Evolutionary conservation across 2,888 invertebrate genomes (phyloP).

Genomic region (Pachymerium ferrugineum): DNA sequence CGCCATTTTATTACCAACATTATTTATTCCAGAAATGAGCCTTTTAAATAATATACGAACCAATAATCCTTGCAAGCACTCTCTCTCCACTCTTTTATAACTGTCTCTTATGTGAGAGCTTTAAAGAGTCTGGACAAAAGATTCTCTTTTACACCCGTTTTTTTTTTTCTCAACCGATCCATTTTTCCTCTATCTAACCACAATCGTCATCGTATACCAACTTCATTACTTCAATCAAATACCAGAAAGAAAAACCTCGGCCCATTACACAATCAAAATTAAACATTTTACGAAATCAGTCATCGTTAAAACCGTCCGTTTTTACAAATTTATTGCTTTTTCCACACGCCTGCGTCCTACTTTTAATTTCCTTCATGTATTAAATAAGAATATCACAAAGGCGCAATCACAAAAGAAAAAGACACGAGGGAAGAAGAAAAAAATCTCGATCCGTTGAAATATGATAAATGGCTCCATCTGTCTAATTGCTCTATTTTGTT

Average conservation of each 20-base stretch:
- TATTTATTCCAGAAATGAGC: too few relatives aligned
- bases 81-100: too few relatives aligned
- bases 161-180: too few relatives aligned
- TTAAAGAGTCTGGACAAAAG: too few relatives aligned
- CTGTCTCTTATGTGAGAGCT: too few relatives aligned
- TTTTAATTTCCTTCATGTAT: not conserved
- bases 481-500: constrained; percentile 4
- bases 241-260: not conserved
- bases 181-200: not conserved
- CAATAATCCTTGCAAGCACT: too few relatives aligned
- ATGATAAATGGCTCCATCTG: not conserved
- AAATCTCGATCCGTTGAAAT: not conserved
- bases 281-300: not conserved
- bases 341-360: too few relatives aligned
- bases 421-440: not conserved
- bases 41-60: too few relatives aligned
- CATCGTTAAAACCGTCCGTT: not conserved
- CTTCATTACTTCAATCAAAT: not conserved
- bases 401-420: not conserved
- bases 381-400: not conserved
- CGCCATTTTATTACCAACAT: too few relatives aligned
- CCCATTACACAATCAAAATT: not conserved
- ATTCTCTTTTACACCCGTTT: too few relatives aligned
- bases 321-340: not conserved
- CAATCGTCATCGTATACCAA: not conserved